phyloP scores from a whole-genome alignment of 2,888 invertebrate species.

The Smittia sp. region DNA sequence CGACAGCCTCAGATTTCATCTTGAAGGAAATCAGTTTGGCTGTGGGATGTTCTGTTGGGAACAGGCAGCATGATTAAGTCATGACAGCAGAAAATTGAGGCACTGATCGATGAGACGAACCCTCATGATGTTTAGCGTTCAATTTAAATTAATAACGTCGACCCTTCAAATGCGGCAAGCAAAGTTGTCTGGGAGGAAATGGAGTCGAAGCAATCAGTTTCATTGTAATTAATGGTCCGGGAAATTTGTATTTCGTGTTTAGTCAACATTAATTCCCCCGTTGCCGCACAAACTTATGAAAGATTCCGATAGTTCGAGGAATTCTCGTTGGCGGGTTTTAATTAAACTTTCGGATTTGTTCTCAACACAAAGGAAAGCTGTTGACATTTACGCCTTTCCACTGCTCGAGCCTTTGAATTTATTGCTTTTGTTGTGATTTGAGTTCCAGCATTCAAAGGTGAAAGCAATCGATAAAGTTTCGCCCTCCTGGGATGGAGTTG shows the following conservation, averaged over 20 bases:
- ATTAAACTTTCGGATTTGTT: conserved; percentile 10
- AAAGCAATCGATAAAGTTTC: no score
- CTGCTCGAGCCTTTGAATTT: background rate
- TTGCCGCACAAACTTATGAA: background rate
- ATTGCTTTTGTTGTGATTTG: no score
- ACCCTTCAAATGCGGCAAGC: background rate
- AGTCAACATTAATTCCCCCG: background rate
- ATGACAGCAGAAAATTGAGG: background rate
- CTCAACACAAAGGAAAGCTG: background rate
- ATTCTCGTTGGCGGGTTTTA: background rate
- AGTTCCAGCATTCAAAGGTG: no score
- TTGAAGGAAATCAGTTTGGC: no score
- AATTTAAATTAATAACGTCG: conserved; percentile 15
- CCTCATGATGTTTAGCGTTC: background rate
- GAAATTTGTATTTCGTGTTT: background rate
- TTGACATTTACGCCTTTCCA: background rate
- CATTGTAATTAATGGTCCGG: conserved; percentile 6
- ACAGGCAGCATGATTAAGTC: background rate
- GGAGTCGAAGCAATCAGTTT: background rate
- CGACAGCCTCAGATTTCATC: no score
- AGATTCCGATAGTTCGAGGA: background rate
- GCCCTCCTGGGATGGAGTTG: no score
- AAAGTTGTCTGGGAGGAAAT: background rate
- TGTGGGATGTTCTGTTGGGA: no score
- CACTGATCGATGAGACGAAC: background rate